Evolutionary conservation across 1,140 invertebrate species (phyloP), one percentile per base, ranked within the genome.

Genomic region (Apis mellifera): DNA sequence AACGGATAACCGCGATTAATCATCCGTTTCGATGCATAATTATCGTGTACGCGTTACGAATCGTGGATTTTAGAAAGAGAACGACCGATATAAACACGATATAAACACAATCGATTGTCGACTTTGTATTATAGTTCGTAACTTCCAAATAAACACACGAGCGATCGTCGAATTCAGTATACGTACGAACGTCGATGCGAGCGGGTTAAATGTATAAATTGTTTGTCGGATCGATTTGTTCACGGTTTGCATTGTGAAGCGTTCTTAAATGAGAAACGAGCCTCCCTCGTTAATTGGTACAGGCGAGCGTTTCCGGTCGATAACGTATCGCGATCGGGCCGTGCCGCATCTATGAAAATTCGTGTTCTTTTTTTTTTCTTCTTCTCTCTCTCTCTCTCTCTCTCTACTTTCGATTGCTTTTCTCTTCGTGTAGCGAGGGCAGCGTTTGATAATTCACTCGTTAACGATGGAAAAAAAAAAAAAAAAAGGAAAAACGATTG

Each of bases 261-360:
- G 52, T 79, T 62, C 77, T 79, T 64, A 80, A 57, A 62, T 32
- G 26, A 17, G 60, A 64, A 73, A 57, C 69, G 26, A 54, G 52
- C 59, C 23, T 19, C 42, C 5, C 19, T 9, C 9, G 71, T 75
- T 81, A 81, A 81, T 81, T 81, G 57, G 59, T 74, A 73, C 17
- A 8, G 17, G 0, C 52, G 32, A 17, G 26, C n/a, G 50, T 59
- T 32, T 50, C 64, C 69, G 13, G 2, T 74, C 48, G 26, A 70
- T 62, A 54, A 55, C 59, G 48, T 52, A 54, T 64, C 59, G 60
- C 21, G 12, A 12, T 52, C 55, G 12, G 23, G 26, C 19, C n/a
- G 19, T 7, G 19, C 19, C 42, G 57, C 32, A 62, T 74, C 73
- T 62, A 75, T 64, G 59, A 75, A 75, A 62, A 62, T 62, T 23